phyloP scores from a whole-genome alignment of 2,113 vertebrate genomes.

The Neotoma lepida region DNA sequence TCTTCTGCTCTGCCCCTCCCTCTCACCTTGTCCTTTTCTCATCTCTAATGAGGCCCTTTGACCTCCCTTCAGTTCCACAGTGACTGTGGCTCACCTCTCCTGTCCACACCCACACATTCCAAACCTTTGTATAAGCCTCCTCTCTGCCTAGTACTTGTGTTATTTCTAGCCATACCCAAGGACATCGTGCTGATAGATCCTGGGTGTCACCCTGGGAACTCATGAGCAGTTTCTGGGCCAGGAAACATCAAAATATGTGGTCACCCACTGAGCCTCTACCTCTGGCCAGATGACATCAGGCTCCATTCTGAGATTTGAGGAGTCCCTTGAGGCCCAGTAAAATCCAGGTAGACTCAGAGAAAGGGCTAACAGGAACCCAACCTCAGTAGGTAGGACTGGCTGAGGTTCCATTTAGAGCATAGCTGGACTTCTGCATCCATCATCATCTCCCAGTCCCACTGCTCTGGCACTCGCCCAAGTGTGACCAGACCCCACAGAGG shows the following conservation, averaged over 20 bases:
- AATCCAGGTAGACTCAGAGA: background rate
- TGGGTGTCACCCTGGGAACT: background rate
- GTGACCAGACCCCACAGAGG: background rate
- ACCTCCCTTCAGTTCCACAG: background rate
- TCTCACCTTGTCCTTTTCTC: background rate
- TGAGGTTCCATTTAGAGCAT: background rate
- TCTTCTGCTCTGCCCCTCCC: background rate
- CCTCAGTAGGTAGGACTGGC: background rate
- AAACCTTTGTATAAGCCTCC: background rate
- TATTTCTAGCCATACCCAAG: background rate
- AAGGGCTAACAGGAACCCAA: background rate
- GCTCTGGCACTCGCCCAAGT: background rate
- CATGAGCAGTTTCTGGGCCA: background rate
- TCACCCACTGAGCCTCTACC: background rate
- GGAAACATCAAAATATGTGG: background rate
- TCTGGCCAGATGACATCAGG: background rate
- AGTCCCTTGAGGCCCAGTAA: background rate
- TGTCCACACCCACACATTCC: background rate
- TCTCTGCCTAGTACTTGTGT: background rate
- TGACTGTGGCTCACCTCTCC: background rate
- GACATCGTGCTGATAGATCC: background rate
- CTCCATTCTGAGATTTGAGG: background rate
- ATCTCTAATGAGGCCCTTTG: background rate
- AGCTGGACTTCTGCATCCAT: background rate
- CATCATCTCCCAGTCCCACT: too few relatives aligned